Evolutionary conservation across 1,140 invertebrate genomes (phyloP), one percentile per base, ranked within the genome.

Genomic region (Pentalonia nigronervosa): DNA sequence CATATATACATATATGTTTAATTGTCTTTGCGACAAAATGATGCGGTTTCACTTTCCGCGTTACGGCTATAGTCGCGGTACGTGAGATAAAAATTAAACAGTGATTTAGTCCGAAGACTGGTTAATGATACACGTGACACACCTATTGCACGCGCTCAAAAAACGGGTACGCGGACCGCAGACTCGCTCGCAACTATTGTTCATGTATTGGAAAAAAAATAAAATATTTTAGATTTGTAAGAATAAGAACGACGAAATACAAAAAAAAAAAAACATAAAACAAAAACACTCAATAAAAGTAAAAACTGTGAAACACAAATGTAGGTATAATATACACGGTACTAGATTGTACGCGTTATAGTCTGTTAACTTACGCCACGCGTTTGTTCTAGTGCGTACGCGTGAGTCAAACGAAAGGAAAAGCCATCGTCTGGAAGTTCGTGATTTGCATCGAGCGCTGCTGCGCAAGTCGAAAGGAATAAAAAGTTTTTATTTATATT

Each of bases 341-440:
- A 23, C 34, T 83, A 36, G 21, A 21, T 76, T 83, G 36, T 36
- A 83, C 76, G 20, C 60, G 60, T 76, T 84, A 41, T 84, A 25
- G 41, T 86, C 56, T 67, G 17, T 45, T 60, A 41, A 30, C 36
- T 30, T 90, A 25, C 89, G 36, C 53, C 53, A 41, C 53, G 89
- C 60, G 89, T 60, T 41, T 90, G 89, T 60, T 67, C 53, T 56
- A 90, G 89, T 90, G 89, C 89, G 89, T 45, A 17, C 53, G 53
- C 48, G 89, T 48, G 81, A 34, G 91, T 50, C 90, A 20, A 93
- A 93, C 81, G 91, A 93, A 83, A 93, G 91, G 91, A 93, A 93
- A 93, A 86, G 67, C 21, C 76, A 30, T 7, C 67, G 53, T 45
- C 76, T 60, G 91, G 81, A 92, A 84, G 56, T 53, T 20, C 7